These are phyloP conservation scores for Diplodus puntazzo DNA, from an alignment of 2,797 vertebrate genomes.

Conservation along the genomic window DNA sequence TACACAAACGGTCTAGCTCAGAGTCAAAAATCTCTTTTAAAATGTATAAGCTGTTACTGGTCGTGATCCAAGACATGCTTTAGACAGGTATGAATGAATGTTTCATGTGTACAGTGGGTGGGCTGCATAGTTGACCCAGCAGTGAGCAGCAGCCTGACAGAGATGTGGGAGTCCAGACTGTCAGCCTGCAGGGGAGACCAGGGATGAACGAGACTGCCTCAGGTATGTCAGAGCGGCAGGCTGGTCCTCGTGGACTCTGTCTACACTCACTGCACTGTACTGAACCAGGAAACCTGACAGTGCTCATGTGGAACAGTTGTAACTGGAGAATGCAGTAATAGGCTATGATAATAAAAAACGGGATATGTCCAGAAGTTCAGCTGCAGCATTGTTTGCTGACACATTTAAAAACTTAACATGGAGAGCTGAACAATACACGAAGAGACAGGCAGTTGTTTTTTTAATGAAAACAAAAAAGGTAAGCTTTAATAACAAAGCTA, in stretches of 20 bases:
- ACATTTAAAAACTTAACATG: constrained; percentile 1
- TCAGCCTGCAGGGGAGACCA: constrained; percentile 40
- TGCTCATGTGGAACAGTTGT: constrained; percentile 13
- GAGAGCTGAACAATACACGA: neutral
- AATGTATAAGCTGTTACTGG: neutral
- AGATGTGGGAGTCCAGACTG: constrained; percentile 6
- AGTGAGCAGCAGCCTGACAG: constrained; percentile 7
- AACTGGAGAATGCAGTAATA: constrained; percentile 1
- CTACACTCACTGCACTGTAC: constrained; percentile 16
- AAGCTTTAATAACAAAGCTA: too few relatives aligned
- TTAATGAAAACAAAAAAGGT: too few relatives aligned
- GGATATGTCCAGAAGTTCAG: constrained; percentile 30
- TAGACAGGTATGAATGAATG: constrained; percentile 9
- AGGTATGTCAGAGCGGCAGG: constrained; percentile 23
- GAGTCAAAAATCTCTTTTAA: constrained; percentile 5
- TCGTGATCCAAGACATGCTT: constrained; percentile 14
- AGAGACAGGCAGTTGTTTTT: too few relatives aligned
- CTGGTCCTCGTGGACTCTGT: constrained; percentile 24
- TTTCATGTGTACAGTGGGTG: constrained; percentile 49
- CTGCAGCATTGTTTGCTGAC: constrained; percentile 17
- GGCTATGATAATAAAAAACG: constrained; percentile 19
- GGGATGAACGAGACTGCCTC: constrained; percentile 24
- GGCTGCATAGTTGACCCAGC: constrained; percentile 41
- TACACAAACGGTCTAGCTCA: neutral
- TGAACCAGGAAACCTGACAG: constrained; percentile 40